Conservation (phyloP, 2,888 invertebrate genomes). For the Ceraclea dissimilis region DNA sequence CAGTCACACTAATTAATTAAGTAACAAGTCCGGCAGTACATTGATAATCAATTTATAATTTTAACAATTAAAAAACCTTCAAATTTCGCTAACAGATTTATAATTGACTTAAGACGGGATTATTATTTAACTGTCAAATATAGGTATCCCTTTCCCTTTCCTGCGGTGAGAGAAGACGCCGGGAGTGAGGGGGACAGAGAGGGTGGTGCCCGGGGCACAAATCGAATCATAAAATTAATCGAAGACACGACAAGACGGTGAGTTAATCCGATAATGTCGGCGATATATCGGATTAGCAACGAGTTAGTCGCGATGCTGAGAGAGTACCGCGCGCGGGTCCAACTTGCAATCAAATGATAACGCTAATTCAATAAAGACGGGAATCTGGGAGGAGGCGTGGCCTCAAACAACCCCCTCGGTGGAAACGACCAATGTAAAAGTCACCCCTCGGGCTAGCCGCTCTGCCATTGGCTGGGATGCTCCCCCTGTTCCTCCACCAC, state of each 20-base stretch:
- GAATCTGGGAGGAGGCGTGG: slow-evolving; percentile 48
- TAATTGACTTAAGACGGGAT: not conserved
- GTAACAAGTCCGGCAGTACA: too few relatives aligned
- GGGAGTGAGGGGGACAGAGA: slow-evolving; percentile 33
- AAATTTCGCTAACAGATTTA: too few relatives aligned
- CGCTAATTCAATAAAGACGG: slow-evolving; percentile 71
- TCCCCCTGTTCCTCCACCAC: not conserved
- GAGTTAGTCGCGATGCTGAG: slow-evolving; percentile 44
- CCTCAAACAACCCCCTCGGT: slow-evolving; percentile 35
- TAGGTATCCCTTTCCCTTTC: slow-evolving; percentile 7
- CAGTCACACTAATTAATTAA: too few relatives aligned
- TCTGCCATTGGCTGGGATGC: slow-evolving; percentile 9
- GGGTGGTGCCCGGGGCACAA: slow-evolving; percentile 44
- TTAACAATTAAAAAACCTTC: too few relatives aligned
- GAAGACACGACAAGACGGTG: slow-evolving; percentile 24
- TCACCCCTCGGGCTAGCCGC: slow-evolving; percentile 28
- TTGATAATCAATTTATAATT: too few relatives aligned
- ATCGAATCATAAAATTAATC: slow-evolving; percentile 34
- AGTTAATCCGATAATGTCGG: slow-evolving; percentile 22
- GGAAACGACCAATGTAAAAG: slow-evolving; percentile 29
- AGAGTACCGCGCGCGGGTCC: slow-evolving; percentile 36
- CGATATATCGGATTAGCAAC: slow-evolving; percentile 22
- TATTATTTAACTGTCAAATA: slow-evolving; percentile 9
- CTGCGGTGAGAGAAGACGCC: not conserved
- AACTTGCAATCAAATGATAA: slow-evolving; percentile 64